A percentile compares a stretch with the other conserved stretches of the same genome.
These are phyloP conservation scores for Orestias chungarensis DNA, from an alignment of 2,797 vertebrate species.

Conservation along the genomic window DNA sequence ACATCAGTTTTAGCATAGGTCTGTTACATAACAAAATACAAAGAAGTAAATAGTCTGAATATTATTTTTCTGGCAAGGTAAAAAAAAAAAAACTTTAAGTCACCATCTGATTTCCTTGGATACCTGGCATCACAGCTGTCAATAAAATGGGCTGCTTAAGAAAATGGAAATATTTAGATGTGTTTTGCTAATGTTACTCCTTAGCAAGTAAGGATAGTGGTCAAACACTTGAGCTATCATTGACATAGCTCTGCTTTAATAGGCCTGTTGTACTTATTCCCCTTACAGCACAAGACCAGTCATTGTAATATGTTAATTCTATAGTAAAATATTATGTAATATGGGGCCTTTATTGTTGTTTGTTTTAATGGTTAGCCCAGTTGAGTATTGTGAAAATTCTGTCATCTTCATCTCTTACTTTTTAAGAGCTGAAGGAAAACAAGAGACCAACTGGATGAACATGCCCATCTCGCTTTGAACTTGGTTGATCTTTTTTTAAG, in stretches of 20 bases:
- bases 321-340: not conserved
- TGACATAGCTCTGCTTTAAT: slow-evolving; percentile 30
- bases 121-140: not conserved
- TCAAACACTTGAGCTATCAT: slow-evolving; percentile 41
- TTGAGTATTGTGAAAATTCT: slow-evolving; percentile 3
- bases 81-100: not conserved
- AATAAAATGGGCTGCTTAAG: not conserved
- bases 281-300: slow-evolving; percentile 12
- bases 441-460: slow-evolving; percentile 29
- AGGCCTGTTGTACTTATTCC: not conserved
- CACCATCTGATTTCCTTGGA: no score
- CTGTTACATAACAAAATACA: not conserved
- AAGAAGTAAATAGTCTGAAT: not conserved
- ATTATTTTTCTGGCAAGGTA: not conserved
- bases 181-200: slow-evolving; percentile 35
- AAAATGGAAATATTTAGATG: slow-evolving; percentile 37
- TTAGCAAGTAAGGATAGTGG: slow-evolving; percentile 44
- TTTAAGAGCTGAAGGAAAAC: slow-evolving; percentile 52
- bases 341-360: not conserved
- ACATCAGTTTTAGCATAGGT: not conserved
- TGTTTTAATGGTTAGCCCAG: not conserved
- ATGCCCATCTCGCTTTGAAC: slow-evolving; percentile 1
- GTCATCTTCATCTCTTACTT: slow-evolving; percentile 1
- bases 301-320: not conserved
- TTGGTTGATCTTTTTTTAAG: not conserved